Evolutionary conservation across 2,113 vertebrate genomes (phyloP).

Genomic region (Phalacrocorax aristotelis): DNA sequence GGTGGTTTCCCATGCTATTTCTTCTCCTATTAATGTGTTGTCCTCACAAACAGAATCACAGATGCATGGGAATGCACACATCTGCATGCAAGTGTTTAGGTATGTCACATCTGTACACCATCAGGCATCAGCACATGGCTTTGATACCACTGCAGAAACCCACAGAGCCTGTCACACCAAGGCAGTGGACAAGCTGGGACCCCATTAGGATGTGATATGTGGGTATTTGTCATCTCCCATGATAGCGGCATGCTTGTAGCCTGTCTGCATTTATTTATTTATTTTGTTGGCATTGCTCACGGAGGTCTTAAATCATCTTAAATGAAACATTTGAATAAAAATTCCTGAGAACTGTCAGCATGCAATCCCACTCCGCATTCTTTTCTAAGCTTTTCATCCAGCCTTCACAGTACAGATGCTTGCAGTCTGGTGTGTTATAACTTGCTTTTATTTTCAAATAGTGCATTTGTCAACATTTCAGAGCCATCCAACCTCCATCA

Average conservation of each 20-base stretch:
- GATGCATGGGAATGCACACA: not conserved
- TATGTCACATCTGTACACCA: not conserved
- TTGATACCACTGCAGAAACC: not conserved
- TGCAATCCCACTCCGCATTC: not conserved
- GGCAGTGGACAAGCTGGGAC: not conserved
- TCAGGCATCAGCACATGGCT: not conserved
- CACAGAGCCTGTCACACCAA: not conserved
- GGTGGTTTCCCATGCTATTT: not conserved
- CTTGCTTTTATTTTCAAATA: slow-evolving; percentile 62
- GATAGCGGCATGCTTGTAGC: not conserved
- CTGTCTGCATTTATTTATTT: not conserved
- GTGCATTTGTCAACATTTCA: slow-evolving; percentile 49
- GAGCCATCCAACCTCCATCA: slow-evolving; percentile 7
- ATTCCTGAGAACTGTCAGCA: not conserved
- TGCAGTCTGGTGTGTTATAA: slow-evolving; percentile 52
- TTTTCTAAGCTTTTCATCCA: slow-evolving; percentile 33
- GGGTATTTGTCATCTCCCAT: not conserved
- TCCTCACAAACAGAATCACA: not conserved
- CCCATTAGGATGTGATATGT: not conserved
- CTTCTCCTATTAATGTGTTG: not conserved
- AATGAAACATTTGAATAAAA: slow-evolving; percentile 34
- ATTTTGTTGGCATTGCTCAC: not conserved
- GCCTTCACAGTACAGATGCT: slow-evolving; percentile 63
- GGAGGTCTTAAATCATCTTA: not conserved
- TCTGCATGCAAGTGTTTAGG: not conserved